Conservation (phyloP, 2,797 vertebrate genomes). For the Gorsachius magnificus region DNA sequence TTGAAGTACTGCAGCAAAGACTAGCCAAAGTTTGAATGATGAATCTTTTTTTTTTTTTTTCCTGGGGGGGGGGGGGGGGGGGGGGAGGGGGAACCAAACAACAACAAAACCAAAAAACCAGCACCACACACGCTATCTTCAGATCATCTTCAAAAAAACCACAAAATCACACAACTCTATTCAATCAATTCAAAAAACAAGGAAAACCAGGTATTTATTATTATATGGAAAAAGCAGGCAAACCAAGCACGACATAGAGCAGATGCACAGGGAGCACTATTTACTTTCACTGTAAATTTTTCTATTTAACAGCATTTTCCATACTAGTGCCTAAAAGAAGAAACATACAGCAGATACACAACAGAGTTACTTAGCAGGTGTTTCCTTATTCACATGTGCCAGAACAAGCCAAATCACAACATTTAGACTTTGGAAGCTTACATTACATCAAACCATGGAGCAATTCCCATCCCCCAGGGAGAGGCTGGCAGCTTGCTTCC, state of each 20-base stretch:
- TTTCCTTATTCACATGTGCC: neutral
- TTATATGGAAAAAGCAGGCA: neutral
- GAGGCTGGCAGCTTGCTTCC: neutral
- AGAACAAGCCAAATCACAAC: neutral
- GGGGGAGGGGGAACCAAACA: neutral
- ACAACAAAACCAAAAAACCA: neutral
- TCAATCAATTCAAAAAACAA: too few relatives aligned
- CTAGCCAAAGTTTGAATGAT: neutral
- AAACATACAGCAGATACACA: neutral
- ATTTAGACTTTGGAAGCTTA: neutral
- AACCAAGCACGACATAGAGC: neutral
- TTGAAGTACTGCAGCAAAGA: neutral
- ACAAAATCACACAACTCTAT: neutral
- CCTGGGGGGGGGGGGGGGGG: too few relatives aligned
- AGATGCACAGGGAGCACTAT: neutral
- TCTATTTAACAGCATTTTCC: neutral
- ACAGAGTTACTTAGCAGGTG: neutral
- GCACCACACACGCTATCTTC: neutral
- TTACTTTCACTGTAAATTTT: neutral
- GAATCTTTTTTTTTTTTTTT: neutral
- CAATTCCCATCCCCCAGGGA: neutral
- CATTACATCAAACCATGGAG: neutral
- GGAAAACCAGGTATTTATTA: neutral
- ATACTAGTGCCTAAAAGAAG: neutral
- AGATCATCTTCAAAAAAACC: neutral